These are phyloP conservation scores for Megalops atlanticus DNA, from an alignment of 2,113 vertebrate species.

Conservation along the genomic window DNA sequence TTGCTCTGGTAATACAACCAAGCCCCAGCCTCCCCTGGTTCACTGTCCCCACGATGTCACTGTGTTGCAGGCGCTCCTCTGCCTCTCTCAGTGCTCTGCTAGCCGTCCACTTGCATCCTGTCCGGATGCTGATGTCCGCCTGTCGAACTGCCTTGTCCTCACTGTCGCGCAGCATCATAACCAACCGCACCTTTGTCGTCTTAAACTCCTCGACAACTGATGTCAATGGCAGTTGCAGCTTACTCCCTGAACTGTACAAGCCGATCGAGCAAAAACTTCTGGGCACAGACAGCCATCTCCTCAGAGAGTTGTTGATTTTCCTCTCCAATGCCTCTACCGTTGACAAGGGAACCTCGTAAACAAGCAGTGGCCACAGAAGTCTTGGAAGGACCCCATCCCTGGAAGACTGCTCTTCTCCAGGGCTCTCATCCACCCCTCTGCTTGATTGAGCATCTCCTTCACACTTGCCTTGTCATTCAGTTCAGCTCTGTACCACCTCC, in stretches of 20 bases:
- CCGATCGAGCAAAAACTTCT: not conserved
- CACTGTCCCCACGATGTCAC: no score
- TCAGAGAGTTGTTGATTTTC: not conserved
- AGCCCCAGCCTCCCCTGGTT: no score
- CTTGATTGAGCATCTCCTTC: not conserved
- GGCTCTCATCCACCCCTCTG: not conserved
- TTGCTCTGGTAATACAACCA: no score
- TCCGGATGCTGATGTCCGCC: no score
- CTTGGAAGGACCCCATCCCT: not conserved
- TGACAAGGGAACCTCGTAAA: not conserved
- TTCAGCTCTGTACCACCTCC: slow-evolving; percentile 10
- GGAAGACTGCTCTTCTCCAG: not conserved
- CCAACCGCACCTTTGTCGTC: no score
- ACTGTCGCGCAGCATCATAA: no score
- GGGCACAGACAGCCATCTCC: not conserved
- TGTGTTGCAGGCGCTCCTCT: no score
- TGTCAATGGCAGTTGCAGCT: not conserved
- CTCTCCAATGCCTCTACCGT: not conserved
- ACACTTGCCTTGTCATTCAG: not conserved
- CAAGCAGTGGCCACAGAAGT: not conserved
- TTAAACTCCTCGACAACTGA: not conserved
- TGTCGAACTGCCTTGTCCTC: no score
- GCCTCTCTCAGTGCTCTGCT: no score
- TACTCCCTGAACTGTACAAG: not conserved
- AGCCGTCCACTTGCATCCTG: no score